These are phyloP conservation scores for Falcaria lacertinaria DNA, from an alignment of 2,888 invertebrate genomes.

Conservation along the genomic window DNA sequence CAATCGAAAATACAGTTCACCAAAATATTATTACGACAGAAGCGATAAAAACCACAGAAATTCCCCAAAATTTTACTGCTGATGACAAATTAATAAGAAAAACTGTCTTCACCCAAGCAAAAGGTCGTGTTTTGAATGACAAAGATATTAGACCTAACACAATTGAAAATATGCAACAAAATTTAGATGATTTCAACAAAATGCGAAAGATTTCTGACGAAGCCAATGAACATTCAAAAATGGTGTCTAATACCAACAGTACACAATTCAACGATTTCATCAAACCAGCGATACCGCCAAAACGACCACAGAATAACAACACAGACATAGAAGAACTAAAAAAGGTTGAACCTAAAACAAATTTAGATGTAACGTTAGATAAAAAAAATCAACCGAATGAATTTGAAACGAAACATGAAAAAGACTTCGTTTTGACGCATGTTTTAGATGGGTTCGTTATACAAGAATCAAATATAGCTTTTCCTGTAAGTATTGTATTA, in stretches of 20 bases:
- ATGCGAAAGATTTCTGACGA: conserved; percentile 1
- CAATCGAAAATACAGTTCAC: conserved; percentile 11
- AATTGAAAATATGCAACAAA: conserved; percentile 8
- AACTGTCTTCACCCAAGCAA: conserved; percentile 65
- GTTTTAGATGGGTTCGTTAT: conserved; percentile 70
- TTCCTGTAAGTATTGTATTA: conserved; percentile 53
- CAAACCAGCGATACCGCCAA: background rate
- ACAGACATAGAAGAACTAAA: conserved; percentile 4
- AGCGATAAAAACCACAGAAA: conserved; percentile 7
- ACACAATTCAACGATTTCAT: background rate
- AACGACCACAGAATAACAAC: conserved; percentile 2
- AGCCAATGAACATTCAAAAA: background rate
- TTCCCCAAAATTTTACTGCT: conserved; percentile 17
- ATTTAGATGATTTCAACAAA: conserved; percentile 8
- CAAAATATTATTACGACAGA: conserved; percentile 14
- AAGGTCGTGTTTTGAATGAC: conserved; percentile 52
- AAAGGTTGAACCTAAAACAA: conserved; percentile 6
- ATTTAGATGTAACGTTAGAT: conserved; percentile 8
- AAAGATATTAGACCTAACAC: conserved; percentile 25
- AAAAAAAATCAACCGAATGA: conserved; percentile 13
- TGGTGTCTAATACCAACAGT: background rate
- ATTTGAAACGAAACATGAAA: conserved; percentile 22
- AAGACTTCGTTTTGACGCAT: conserved; percentile 53
- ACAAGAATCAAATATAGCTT: conserved; percentile 69
- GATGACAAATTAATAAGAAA: conserved; percentile 61